Percentiles rank a stretch among this genome's conserved stretches.
phyloP scores from a whole-genome alignment of 2,113 vertebrate species.

The Phasianus colchicus region DNA sequence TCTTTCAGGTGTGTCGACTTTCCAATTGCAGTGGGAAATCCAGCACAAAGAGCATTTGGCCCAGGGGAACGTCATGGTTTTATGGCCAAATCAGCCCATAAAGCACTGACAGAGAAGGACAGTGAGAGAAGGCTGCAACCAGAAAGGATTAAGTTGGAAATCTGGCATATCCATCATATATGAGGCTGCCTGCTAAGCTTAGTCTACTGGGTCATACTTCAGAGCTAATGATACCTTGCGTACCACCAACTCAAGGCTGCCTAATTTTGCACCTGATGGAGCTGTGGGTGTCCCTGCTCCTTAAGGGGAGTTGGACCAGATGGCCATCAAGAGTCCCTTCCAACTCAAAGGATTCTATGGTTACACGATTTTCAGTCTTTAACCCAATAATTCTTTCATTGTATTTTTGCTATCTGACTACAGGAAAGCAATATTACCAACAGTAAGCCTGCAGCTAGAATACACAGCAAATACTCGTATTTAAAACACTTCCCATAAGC shows the following conservation, averaged over 20 bases:
- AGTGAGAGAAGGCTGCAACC: background rate
- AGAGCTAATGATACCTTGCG: background rate
- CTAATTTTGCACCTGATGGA: background rate
- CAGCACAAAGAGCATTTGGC: rapidly evolving
- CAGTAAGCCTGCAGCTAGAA: background rate
- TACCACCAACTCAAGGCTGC: background rate
- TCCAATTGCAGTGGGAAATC: rapidly evolving
- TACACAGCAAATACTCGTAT: conserved; percentile 31
- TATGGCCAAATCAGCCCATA: too few species aligned
- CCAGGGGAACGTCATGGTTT: background rate
- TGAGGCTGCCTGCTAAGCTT: background rate
- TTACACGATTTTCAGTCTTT: background rate
- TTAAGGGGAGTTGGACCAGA: too few species aligned
- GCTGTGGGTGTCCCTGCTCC: too few species aligned
- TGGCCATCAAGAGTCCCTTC: too few species aligned
- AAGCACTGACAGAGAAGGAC: background rate
- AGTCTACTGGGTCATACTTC: background rate
- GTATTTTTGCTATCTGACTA: rapidly evolving
- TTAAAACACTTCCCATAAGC: background rate
- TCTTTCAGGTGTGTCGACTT: background rate
- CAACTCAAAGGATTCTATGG: too few species aligned
- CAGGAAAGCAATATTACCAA: background rate
- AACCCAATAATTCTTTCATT: background rate
- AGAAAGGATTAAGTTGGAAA: background rate
- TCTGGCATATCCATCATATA: background rate